Conservation (phyloP, 1,140 invertebrate species). For the Babylonia areolata region DNA sequence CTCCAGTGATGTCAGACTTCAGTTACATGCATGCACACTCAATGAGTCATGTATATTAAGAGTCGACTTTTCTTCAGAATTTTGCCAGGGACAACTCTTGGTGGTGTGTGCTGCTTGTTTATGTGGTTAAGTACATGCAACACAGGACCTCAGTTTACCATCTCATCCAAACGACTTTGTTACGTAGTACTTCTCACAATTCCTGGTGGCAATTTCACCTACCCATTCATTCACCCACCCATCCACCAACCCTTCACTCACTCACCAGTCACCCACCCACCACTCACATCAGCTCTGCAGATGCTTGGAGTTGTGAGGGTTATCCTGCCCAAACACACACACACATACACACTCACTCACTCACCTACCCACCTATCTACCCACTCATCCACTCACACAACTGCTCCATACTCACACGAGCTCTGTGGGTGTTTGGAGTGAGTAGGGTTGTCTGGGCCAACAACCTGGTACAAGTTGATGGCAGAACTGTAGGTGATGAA, state of each 20-base stretch:
- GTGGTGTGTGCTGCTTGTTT: too few relatives aligned
- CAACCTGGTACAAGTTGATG: constrained; percentile 54
- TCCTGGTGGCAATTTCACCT: not conserved
- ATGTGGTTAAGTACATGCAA: too few relatives aligned
- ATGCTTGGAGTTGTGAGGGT: not conserved
- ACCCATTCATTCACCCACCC: not conserved
- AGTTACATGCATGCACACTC: too few relatives aligned
- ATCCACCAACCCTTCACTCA: not conserved
- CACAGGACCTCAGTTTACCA: too few relatives aligned
- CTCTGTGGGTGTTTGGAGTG: constrained; percentile 22
- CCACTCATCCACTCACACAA: not conserved
- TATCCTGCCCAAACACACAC: not conserved
- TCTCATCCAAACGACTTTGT: too few relatives aligned
- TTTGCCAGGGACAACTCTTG: too few relatives aligned
- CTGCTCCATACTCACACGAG: not conserved
- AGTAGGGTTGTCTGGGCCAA: constrained; percentile 4
- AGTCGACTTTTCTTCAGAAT: too few relatives aligned
- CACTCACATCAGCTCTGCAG: not conserved
- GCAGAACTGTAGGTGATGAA: constrained; percentile 55
- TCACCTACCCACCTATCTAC: not conserved
- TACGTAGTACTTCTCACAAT: not conserved
- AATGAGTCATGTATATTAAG: too few relatives aligned
- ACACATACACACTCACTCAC: not conserved
- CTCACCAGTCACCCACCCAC: too few relatives aligned
- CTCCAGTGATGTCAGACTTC: too few relatives aligned